These are phyloP conservation scores for Clytia hemisphaerica DNA, from an alignment of 30 jellyfish, hydroid and myxozoan species.

Conservation along the genomic window DNA sequence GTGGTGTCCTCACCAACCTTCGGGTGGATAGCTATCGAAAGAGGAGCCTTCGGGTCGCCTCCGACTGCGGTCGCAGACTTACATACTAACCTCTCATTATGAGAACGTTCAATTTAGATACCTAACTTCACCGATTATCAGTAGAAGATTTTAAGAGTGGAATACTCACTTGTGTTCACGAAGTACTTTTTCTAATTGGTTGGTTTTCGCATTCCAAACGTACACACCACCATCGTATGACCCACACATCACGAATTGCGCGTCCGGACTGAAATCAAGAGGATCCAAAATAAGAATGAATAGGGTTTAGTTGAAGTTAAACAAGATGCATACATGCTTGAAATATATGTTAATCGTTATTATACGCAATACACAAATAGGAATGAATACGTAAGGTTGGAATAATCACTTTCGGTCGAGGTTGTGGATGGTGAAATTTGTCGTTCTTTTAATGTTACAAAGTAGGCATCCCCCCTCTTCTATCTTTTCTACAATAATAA, in stretches of 20 bases:
- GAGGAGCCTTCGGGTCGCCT: too few relatives aligned
- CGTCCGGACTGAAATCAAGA: slow-evolving; percentile 71
- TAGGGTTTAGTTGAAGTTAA: background rate
- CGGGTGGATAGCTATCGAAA: too few relatives aligned
- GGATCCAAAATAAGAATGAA: background rate
- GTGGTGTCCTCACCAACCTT: too few relatives aligned
- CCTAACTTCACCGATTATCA: too few relatives aligned
- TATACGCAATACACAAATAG: too few relatives aligned
- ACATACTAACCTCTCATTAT: too few relatives aligned
- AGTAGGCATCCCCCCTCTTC: background rate
- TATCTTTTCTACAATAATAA: background rate
- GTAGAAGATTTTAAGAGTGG: background rate
- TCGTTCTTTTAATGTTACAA: background rate
- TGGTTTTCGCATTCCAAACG: slow-evolving; percentile 77
- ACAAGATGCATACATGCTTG: background rate
- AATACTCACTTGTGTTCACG: slow-evolving; percentile 89
- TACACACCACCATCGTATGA: slow-evolving; percentile 84
- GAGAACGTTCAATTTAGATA: too few relatives aligned
- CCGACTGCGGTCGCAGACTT: too few relatives aligned
- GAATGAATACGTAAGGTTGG: too few relatives aligned
- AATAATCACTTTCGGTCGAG: too few relatives aligned
- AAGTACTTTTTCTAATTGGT: slow-evolving; percentile 64
- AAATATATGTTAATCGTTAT: too few relatives aligned
- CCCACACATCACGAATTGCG: slow-evolving; percentile 89
- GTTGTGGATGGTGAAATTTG: too few relatives aligned